Base-by-base conservation (phyloP, 2,797 vertebrate genomes). In the Calcarius lapponicus region DNA sequence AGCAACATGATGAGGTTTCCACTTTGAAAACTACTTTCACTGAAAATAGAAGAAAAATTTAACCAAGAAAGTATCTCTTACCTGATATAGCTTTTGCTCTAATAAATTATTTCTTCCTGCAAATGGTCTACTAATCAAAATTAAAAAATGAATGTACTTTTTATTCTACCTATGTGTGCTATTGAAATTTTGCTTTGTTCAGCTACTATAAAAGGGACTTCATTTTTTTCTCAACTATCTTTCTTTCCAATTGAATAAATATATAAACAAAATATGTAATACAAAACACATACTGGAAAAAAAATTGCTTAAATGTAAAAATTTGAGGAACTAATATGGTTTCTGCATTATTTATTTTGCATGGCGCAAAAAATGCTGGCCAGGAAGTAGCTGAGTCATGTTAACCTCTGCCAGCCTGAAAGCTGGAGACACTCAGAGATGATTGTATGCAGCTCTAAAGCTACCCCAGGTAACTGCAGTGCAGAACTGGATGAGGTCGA, bases 81-180 rank as follows among this genome's bases (percentile, higher is more conserved):
- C 28, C 32, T 81, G 17, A 3, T 57, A 62, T 4, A 92, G 16
- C 32, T 90, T 81, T 83, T 74, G 17, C 36, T 79, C 31, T 69
- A 95, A 67, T 53, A 67, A 17, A 69, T 36, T 64, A 85, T 91
- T 92, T 93, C 57, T 81, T 76, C 36, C 54, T 86, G 17, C 43
- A 95, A 92, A 90, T n/a, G 28, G 24, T 61, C 53, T 91, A 69
- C 86, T 86, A 74, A 86, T 48, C 40, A 66, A 90, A 88, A 51
- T 34, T 34, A 20, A 42, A 88, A 51, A 51, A 83, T 17, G 9
- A 69, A 81, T 71, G 7, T 56, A 22, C 15, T 72, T 69, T 81
- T 85, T 72, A 42, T 92, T 87, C 31, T 65, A 71, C 31, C 6
- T 20, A 3, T 36, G 17, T 40, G 29, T 32, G n/a, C 34, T 76